Percentiles rank a stretch among this genome's conserved stretches.
Conservation (phyloP, 2,113 vertebrate genomes). For the Cettia cetti region DNA sequence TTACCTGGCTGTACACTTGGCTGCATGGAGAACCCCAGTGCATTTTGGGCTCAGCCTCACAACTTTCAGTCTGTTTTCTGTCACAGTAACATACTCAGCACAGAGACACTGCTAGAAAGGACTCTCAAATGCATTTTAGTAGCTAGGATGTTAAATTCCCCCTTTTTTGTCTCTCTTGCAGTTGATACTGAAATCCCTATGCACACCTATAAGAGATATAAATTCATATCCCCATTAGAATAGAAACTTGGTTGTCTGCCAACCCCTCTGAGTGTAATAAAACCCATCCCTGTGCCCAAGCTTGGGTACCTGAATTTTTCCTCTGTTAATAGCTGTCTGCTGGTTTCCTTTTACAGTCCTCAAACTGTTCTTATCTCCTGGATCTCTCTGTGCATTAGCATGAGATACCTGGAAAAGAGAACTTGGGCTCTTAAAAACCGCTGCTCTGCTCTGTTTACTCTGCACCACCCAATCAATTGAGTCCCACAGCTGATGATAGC, state of each 20-base stretch:
- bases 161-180: not conserved
- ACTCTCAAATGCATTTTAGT: not conserved
- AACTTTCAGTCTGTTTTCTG: not conserved
- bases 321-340: slow-evolving; percentile 22
- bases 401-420: not conserved
- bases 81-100: not conserved
- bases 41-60: not conserved
- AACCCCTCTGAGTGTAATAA: not conserved
- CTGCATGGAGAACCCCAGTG: not conserved
- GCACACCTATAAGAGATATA: not conserved
- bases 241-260: slow-evolving; percentile 36
- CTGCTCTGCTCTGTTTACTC: not conserved
- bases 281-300: not conserved
- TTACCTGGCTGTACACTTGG: not conserved
- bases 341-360: slow-evolving; percentile 49
- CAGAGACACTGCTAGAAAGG: accelerated
- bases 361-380: not conserved
- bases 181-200: not conserved
- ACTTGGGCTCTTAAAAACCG: not conserved
- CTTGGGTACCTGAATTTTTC: slow-evolving; percentile 39
- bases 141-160: not conserved
- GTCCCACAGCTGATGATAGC: not conserved
- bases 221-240: not conserved
- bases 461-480: not conserved
- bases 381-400: slow-evolving; percentile 31